Evolutionary conservation across 2,113 vertebrate genomes (phyloP).

Genomic region (Pseudorasbora parva): DNA sequence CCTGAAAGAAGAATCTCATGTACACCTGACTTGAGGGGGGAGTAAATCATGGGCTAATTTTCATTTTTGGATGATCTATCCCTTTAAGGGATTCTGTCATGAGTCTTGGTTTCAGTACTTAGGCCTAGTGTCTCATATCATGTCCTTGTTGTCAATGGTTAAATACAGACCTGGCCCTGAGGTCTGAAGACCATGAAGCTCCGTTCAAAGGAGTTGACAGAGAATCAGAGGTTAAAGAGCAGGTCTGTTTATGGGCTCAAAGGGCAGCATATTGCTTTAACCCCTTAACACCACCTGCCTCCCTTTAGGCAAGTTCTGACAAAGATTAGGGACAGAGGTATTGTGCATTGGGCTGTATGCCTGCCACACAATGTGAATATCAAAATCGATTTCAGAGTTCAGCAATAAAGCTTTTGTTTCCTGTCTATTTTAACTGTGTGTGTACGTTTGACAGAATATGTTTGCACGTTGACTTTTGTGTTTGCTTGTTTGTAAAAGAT

Average conservation of each 20-base stretch:
- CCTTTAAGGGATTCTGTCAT: not conserved
- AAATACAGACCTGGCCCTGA: not conserved
- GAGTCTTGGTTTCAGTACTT: no score
- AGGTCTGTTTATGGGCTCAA: conserved; percentile 14
- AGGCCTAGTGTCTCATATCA: not conserved
- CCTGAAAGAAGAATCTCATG: no score
- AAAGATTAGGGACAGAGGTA: not conserved
- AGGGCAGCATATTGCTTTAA: conserved; percentile 5
- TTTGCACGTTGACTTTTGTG: conserved; percentile 38
- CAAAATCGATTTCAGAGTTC: conserved; percentile 2
- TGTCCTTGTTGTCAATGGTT: not conserved
- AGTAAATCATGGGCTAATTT: no score
- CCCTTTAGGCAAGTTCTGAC: not conserved
- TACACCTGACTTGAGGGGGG: no score
- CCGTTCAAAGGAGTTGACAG: not conserved
- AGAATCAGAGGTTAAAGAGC: conserved; percentile 6
- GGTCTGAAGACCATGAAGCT: not conserved
- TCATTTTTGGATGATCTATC: no score
- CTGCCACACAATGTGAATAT: conserved; percentile 1
- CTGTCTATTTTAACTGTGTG: conserved; percentile 23
- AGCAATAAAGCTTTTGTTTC: conserved; percentile 8
- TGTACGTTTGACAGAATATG: conserved; percentile 53
- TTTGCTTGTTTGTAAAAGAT: conserved; percentile 52
- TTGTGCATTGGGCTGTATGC: conserved; percentile 12
- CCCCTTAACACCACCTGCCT: conserved; percentile 14